A percentile compares a stretch with the other conserved stretches of the same genome.
Evolutionary conservation across 2,113 vertebrate genomes (phyloP).

Genomic region (Alces alces): DNA sequence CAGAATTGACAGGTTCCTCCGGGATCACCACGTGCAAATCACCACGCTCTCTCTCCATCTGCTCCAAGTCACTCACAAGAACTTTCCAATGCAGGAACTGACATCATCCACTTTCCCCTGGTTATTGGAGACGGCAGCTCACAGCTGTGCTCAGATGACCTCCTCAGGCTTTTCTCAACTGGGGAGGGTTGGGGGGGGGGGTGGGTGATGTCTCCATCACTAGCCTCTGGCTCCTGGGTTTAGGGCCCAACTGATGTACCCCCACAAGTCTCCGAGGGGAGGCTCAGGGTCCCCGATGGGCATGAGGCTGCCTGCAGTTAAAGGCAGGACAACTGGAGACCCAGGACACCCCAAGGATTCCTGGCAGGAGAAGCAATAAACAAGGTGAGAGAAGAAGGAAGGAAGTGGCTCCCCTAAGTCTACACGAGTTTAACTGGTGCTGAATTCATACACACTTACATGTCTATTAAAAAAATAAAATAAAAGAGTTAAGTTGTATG

Average conservation of each 20-base stretch:
- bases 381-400: background rate
- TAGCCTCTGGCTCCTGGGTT: background rate
- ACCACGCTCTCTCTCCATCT: background rate
- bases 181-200: no score
- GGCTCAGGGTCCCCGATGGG: background rate
- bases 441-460: background rate
- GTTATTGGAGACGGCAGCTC: background rate
- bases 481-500: background rate
- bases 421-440: background rate
- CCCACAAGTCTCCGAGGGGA: background rate
- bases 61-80: background rate
- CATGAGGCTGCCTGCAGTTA: background rate
- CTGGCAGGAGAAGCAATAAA: background rate
- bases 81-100: background rate
- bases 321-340: background rate
- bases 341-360: background rate
- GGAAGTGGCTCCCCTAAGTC: background rate
- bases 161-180: background rate
- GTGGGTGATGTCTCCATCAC: background rate
- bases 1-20: background rate
- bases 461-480: background rate
- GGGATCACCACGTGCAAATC: background rate
- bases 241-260: no score
- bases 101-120: background rate
- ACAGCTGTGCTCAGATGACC: background rate